Base-by-base conservation (phyloP, 2,113 vertebrate genomes). In the Perca schrenkii region DNA sequence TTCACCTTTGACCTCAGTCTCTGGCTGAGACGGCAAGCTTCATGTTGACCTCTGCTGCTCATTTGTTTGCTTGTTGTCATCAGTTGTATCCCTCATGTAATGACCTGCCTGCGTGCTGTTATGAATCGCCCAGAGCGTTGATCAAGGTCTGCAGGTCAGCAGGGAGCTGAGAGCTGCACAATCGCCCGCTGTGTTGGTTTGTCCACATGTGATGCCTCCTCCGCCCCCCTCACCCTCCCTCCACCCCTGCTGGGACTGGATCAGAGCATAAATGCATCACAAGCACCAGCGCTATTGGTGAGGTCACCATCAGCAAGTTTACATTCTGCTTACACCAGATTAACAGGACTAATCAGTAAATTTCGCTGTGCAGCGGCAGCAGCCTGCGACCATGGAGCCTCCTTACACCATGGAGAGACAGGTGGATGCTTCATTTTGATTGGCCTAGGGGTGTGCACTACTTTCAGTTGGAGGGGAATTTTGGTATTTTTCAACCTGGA, bases 231-330 rank as follows among this genome's bases (percentile, higher is more conserved):
- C 31, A 22, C 10, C 54, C 40, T 31, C 31, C 31, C 31, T 31
- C 4, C 31, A 4, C 31, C 34, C 47, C 65, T 36, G 1, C 75
- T 5, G 74, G 82, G 85, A 82, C 71, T 21, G 3, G 52, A 86
- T 89, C 85, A 88, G 78, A 89, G 81, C 78, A 89, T 74, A 86
- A 86, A 77, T 84, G 88, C 83, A 72, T 89, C 77, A 85, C 80
- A 83, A 88, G 86, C 88, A 86, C 81, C 72, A 34, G 47, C 2
- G 17, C 36, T 67, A 62, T 36, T 62, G 82, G 79, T 84, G 61
- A 86, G 87, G 78, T 89, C 89, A 57, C 83, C 85, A 89, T 91
- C 90, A 88, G 90, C 87, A 91, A 73, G 72, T 89, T 89, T 88
- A 70, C 79, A 70, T 86, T 91, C 60, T 88, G 90, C 87, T 91